Percentiles rank a stretch among this genome's conserved stretches.
Evolutionary conservation across 2,888 invertebrate genomes (phyloP).

Genomic region (Agrilus mali): DNA sequence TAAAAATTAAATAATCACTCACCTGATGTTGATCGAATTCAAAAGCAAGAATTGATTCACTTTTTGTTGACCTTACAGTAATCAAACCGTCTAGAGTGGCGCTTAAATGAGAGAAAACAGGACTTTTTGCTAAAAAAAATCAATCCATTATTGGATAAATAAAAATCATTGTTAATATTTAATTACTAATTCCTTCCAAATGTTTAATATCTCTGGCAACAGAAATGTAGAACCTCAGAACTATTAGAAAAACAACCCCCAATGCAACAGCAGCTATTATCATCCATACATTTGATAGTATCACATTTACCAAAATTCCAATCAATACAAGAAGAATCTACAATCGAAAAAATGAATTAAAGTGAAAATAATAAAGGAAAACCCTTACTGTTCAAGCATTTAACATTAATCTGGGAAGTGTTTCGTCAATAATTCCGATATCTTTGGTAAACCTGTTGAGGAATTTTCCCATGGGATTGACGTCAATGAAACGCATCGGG

Average conservation of each 20-base stretch:
- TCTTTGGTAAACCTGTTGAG: conserved; percentile 70
- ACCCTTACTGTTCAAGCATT: conserved; percentile 37
- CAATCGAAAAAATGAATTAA: conserved; percentile 1
- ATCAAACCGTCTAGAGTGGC: conserved; percentile 71
- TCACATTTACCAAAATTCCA: conserved; percentile 56
- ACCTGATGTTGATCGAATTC: conserved; percentile 58
- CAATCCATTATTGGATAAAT: conserved; percentile 5
- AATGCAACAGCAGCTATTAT: conserved; percentile 47
- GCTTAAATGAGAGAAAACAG: conserved; percentile 78
- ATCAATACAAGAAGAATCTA: conserved; percentile 49
- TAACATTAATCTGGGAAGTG: conserved; percentile 40
- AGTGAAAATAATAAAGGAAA: conserved; percentile 14
- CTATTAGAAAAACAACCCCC: conserved; percentile 47
- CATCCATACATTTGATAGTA: conserved; percentile 53
- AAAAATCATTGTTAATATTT: background rate
- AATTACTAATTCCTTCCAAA: conserved; percentile 39
- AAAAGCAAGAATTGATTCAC: conserved; percentile 48
- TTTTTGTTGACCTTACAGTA: conserved; percentile 69
- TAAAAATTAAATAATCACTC: no score
- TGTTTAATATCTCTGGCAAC: conserved; percentile 61
- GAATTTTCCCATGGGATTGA: conserved; percentile 66
- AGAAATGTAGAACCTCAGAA: conserved; percentile 49
- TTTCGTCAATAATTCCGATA: conserved; percentile 48
- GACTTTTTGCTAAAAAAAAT: conserved; percentile 54
- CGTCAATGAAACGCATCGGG: conserved; percentile 79